Percentiles rank a stretch among this genome's conserved stretches.
phyloP scores from a whole-genome alignment of 2,113 vertebrate genomes.

The Zosterops japonicus region DNA sequence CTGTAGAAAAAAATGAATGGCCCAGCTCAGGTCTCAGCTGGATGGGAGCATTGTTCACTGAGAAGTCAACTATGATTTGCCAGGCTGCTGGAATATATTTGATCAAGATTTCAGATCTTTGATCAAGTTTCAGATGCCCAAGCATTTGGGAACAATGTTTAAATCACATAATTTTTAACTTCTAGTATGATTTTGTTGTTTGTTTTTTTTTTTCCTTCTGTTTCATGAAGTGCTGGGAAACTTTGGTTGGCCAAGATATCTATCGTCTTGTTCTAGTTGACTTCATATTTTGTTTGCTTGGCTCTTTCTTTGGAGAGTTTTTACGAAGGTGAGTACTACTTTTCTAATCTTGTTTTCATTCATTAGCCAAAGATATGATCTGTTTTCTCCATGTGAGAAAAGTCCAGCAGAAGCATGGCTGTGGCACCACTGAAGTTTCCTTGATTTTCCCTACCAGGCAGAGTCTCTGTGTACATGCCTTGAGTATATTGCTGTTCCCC shows the following conservation, averaged over 20 bases:
- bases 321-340: constrained; percentile 82
- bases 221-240: constrained; percentile 89
- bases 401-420: not conserved
- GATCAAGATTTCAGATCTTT: not conserved
- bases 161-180: not conserved
- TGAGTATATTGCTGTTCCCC: not conserved
- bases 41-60: not conserved
- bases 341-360: not conserved
- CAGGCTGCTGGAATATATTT: not conserved
- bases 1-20: not conserved
- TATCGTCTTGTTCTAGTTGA: constrained; percentile 90
- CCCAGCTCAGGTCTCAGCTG: not conserved
- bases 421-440: not conserved
- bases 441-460: not conserved
- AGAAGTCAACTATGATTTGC: not conserved
- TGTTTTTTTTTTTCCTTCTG: not conserved
- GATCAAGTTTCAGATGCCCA: not conserved
- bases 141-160: not conserved
- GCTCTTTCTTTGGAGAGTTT: constrained; percentile 93
- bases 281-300: constrained; percentile 88
- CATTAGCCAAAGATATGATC: not conserved
- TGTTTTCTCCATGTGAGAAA: not conserved
- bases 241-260: constrained; percentile 88
- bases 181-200: not conserved
- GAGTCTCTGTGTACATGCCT: not conserved